These are phyloP conservation scores for Squalus acanthias DNA, from an alignment of 2,797 vertebrate genomes.

Conservation along the genomic window DNA sequence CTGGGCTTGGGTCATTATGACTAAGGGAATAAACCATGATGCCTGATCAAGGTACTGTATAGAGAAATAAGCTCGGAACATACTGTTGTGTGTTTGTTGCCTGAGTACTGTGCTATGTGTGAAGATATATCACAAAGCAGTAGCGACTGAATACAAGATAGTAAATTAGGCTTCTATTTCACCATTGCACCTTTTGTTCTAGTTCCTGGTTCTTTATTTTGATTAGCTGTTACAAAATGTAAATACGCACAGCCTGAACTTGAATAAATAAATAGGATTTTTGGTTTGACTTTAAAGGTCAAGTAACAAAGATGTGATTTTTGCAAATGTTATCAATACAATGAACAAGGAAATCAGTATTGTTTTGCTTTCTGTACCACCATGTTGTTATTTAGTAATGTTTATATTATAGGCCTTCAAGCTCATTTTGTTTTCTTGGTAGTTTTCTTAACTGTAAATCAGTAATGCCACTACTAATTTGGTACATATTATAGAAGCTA, in stretches of 20 bases:
- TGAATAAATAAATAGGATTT: slow-evolving; percentile 13
- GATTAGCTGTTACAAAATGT: slow-evolving; percentile 16
- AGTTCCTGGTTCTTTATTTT: background rate
- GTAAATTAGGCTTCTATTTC: background rate
- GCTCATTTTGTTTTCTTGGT: background rate
- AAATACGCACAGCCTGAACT: background rate
- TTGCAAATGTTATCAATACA: background rate
- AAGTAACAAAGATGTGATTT: background rate
- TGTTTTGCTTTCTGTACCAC: background rate
- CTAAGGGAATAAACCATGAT: slow-evolving; percentile 26
- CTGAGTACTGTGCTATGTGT: background rate
- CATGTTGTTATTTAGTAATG: background rate
- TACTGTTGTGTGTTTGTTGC: background rate
- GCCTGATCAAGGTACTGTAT: slow-evolving; percentile 20
- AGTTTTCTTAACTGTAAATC: background rate
- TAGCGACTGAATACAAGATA: background rate
- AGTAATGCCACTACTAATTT: background rate
- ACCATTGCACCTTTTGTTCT: background rate
- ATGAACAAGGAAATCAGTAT: background rate
- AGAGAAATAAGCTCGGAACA: background rate
- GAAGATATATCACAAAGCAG: background rate
- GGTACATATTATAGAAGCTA: background rate
- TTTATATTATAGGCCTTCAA: background rate
- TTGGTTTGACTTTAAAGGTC: background rate
- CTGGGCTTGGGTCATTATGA: background rate